Evolutionary conservation across 2,113 vertebrate species (phyloP).

Genomic region (Engystomops pustulosus): DNA sequence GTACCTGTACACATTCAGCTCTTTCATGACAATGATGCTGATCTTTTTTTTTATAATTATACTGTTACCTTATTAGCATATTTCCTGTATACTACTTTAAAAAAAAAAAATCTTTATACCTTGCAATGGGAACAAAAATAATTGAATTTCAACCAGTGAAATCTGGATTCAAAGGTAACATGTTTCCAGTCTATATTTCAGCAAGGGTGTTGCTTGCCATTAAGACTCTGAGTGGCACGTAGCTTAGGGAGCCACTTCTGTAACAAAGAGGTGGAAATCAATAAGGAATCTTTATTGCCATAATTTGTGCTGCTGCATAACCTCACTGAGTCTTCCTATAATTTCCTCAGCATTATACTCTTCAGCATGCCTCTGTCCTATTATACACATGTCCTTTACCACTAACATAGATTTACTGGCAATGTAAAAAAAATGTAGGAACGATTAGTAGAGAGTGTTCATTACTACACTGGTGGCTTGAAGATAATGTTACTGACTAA

Average conservation of each 20-base stretch:
- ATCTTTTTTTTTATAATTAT: not conserved
- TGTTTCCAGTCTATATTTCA: slow-evolving; percentile 43
- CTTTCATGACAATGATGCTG: too few species aligned
- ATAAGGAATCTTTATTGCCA: slow-evolving; percentile 56
- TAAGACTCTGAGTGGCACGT: slow-evolving; percentile 35
- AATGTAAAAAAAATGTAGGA: slow-evolving; percentile 49
- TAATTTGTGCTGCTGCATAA: slow-evolving; percentile 58
- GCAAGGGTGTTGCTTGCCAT: slow-evolving; percentile 41
- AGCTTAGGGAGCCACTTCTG: slow-evolving; percentile 47
- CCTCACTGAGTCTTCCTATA: slow-evolving; percentile 50
- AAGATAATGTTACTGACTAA: slow-evolving; percentile 52
- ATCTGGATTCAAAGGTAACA: slow-evolving; percentile 18
- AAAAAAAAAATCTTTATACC: too few species aligned
- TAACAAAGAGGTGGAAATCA: slow-evolving; percentile 53
- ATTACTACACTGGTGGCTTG: slow-evolving; percentile 39
- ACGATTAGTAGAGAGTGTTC: slow-evolving; percentile 50
- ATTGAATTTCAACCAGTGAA: slow-evolving; percentile 19
- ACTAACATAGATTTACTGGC: slow-evolving; percentile 55
- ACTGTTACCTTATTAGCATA: not conserved
- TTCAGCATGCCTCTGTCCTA: slow-evolving; percentile 48
- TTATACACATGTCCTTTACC: slow-evolving; percentile 56
- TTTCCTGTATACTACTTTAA: not conserved
- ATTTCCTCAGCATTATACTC: slow-evolving; percentile 54
- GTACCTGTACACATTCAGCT: too few species aligned
- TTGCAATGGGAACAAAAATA: not conserved